phyloP scores from a whole-genome alignment of 2,113 vertebrate species.

The Scartelaos histophorus region DNA sequence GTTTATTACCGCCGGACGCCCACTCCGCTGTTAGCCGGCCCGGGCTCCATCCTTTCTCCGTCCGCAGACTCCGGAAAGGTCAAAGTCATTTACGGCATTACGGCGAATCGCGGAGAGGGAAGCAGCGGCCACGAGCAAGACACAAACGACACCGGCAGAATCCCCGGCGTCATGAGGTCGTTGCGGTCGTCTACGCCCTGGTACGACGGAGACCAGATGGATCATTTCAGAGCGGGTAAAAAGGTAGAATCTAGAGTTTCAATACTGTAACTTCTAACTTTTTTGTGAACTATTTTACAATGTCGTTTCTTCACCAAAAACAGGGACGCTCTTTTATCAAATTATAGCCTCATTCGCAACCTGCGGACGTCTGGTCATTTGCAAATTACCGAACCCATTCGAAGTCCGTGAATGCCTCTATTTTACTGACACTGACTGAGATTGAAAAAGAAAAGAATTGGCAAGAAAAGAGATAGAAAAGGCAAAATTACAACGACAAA shows the following conservation, averaged over 20 bases:
- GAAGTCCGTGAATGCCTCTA: no score
- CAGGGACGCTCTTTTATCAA: no score
- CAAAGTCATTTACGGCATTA: conserved; percentile 73
- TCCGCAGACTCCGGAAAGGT: conserved; percentile 68
- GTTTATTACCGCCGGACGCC: conserved; percentile 68
- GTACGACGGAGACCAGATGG: background rate
- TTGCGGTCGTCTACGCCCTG: background rate
- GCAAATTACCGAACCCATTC: no score
- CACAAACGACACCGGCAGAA: conserved; percentile 28
- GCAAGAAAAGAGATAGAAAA: no score
- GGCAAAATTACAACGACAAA: no score
- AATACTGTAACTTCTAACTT: background rate
- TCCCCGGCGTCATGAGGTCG: background rate
- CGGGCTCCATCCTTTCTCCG: conserved; percentile 46
- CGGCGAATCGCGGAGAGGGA: conserved; percentile 37
- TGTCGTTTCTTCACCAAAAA: no score
- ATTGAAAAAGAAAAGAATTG: no score
- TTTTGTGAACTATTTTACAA: no score
- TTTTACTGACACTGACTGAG: no score
- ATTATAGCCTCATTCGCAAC: no score
- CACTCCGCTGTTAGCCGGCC: conserved; percentile 45
- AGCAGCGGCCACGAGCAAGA: conserved; percentile 29
- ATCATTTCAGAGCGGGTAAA: background rate
- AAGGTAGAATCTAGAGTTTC: background rate
- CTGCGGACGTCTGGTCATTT: no score